phyloP scores from a whole-genome alignment of 2,797 vertebrate genomes.

The Melanotaenia maccullochi region DNA sequence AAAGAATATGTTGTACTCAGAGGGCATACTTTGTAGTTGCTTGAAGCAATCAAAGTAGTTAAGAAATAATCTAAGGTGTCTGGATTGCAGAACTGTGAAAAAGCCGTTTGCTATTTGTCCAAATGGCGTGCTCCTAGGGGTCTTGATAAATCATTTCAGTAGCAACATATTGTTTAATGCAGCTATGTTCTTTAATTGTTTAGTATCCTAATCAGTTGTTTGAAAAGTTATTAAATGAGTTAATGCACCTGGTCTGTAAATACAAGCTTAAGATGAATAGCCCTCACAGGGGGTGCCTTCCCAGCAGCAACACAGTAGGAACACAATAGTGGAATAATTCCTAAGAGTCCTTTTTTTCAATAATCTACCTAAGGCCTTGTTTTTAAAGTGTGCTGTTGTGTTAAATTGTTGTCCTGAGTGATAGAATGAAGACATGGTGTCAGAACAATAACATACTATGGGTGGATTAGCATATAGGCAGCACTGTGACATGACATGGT shows the following conservation, averaged over 20 bases:
- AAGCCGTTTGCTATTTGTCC: slow-evolving; percentile 13
- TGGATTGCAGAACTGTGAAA: slow-evolving; percentile 20
- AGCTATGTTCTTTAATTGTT: not conserved
- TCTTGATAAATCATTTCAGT: slow-evolving; percentile 20
- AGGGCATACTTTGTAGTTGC: slow-evolving; percentile 4
- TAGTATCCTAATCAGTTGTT: slow-evolving; percentile 6
- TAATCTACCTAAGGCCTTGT: slow-evolving; percentile 19
- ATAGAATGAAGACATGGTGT: slow-evolving; percentile 65
- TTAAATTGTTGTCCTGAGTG: slow-evolving; percentile 53
- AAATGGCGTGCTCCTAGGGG: slow-evolving; percentile 7
- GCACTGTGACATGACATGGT: slow-evolving; percentile 38
- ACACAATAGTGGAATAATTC: not conserved
- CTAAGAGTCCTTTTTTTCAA: slow-evolving; percentile 10
- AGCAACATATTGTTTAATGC: slow-evolving; percentile 6
- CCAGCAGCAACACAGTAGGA: slow-evolving; percentile 20
- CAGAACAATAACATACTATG: slow-evolving; percentile 54
- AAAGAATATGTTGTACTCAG: slow-evolving; percentile 32
- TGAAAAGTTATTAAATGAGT: slow-evolving; percentile 15
- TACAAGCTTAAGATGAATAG: slow-evolving; percentile 31
- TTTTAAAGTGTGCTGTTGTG: slow-evolving; percentile 39
- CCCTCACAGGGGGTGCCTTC: slow-evolving; percentile 38
- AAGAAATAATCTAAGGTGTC: slow-evolving; percentile 9
- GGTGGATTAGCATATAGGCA: slow-evolving; percentile 54
- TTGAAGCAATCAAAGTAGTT: slow-evolving; percentile 33
- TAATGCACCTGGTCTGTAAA: slow-evolving; percentile 16